A percentile compares a stretch with the other conserved stretches of the same genome.
These are phyloP conservation scores for Muscicapa comitata DNA, from an alignment of 2,797 vertebrate species.

Conservation along the genomic window DNA sequence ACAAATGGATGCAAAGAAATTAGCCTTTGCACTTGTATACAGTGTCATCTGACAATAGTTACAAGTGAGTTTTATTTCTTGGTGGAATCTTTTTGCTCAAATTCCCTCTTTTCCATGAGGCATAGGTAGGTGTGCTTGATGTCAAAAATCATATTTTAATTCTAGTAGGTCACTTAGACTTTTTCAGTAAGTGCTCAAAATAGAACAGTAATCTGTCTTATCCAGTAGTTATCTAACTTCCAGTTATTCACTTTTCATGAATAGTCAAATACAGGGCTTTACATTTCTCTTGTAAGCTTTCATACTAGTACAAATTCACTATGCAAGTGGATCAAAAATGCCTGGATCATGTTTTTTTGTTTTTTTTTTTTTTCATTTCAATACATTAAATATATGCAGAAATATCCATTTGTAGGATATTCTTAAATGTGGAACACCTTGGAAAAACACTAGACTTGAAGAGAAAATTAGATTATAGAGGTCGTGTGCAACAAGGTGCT, in stretches of 20 bases:
- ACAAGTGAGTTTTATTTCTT: background rate
- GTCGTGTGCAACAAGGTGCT: background rate
- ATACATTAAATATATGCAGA: background rate
- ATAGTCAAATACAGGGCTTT: background rate
- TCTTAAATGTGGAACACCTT: background rate
- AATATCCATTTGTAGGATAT: background rate
- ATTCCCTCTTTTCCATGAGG: background rate
- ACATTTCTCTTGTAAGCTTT: background rate
- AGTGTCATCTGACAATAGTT: background rate
- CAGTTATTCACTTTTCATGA: background rate
- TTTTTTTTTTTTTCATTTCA: background rate
- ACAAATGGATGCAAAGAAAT: background rate
- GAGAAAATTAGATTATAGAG: background rate
- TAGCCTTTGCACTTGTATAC: background rate
- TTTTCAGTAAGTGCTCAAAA: background rate
- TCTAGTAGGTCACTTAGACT: background rate
- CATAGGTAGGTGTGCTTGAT: background rate
- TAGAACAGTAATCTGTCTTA: background rate
- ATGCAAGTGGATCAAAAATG: background rate
- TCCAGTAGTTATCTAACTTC: background rate
- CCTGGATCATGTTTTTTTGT: background rate
- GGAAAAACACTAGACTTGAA: background rate
- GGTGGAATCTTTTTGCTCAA: background rate
- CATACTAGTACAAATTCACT: background rate
- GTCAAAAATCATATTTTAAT: background rate